Percentiles rank a stretch among this genome's conserved stretches.
These are phyloP conservation scores for Heliconius hewitsoni DNA, from an alignment of 1,140 invertebrate genomes.

Conservation along the genomic window DNA sequence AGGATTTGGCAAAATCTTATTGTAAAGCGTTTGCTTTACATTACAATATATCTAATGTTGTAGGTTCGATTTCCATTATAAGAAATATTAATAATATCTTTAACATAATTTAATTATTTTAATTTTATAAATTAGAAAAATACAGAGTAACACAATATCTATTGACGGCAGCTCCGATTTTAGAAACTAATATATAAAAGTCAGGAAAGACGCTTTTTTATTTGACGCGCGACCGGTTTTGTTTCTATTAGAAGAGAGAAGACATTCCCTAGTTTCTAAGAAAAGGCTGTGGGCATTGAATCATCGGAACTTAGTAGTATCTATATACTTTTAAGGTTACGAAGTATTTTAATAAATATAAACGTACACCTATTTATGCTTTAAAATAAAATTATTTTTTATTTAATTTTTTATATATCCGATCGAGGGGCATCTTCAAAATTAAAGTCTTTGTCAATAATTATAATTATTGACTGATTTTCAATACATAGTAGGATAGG, in stretches of 20 bases:
- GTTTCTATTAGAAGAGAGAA: slow-evolving; percentile 33
- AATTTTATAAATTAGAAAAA: slow-evolving; percentile 2
- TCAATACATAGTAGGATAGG: too few species aligned
- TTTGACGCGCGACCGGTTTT: slow-evolving; percentile 20
- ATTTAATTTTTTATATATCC: too few species aligned
- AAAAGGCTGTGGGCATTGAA: slow-evolving; percentile 22
- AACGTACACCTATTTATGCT: background rate
- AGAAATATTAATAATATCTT: too few species aligned
- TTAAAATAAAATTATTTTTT: background rate
- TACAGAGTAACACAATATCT: background rate
- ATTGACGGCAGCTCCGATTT: background rate
- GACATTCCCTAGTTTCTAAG: slow-evolving; percentile 15
- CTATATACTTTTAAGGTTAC: too few species aligned
- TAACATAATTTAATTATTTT: too few species aligned
- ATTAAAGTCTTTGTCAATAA: too few species aligned
- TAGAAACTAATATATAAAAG: slow-evolving; percentile 23
- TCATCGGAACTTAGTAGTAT: slow-evolving; percentile 11
- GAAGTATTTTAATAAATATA: background rate
- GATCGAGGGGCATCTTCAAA: too few species aligned
- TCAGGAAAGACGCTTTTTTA: slow-evolving; percentile 22
- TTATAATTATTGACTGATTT: too few species aligned
- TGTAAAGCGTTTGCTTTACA: too few species aligned
- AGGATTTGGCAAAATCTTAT: too few species aligned
- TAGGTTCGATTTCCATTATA: too few species aligned
- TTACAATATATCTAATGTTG: too few species aligned